phyloP scores from a whole-genome alignment of 1,140 invertebrate genomes.

The Magallana angulata region DNA sequence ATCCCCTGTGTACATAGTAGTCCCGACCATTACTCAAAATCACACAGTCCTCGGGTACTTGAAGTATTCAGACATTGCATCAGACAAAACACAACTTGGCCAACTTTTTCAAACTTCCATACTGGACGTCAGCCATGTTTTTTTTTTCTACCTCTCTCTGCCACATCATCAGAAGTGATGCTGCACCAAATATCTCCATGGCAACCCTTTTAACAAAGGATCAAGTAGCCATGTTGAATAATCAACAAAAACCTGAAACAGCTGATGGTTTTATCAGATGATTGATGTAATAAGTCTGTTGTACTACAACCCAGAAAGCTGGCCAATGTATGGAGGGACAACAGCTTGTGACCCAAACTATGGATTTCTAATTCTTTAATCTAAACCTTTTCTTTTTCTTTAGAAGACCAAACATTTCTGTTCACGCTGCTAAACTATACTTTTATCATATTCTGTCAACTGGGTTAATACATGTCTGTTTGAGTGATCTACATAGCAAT shows the following conservation, averaged over 20 bases:
- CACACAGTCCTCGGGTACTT: not conserved
- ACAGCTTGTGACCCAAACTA: too few species aligned
- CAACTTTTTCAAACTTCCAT: constrained; percentile 4
- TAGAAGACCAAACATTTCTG: too few species aligned
- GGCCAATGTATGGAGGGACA: too few species aligned
- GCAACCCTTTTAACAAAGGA: constrained; percentile 25
- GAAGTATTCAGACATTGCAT: not conserved
- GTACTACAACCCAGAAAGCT: too few species aligned
- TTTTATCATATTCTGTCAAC: too few species aligned
- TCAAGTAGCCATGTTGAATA: constrained; percentile 5
- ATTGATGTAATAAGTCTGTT: not conserved
- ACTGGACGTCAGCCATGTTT: constrained; percentile 26
- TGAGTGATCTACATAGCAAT: too few species aligned
- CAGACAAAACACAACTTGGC: not conserved
- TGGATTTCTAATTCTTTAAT: too few species aligned
- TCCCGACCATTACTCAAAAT: constrained; percentile 1
- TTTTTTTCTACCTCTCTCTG: not conserved
- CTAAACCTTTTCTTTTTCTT: too few species aligned
- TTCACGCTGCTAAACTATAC: too few species aligned
- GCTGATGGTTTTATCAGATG: not conserved
- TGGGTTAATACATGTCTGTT: too few species aligned
- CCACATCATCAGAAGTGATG: constrained; percentile 32
- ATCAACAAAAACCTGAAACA: not conserved
- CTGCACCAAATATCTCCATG: not conserved
- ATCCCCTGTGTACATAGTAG: not conserved